Evolutionary conservation across 2,888 invertebrate species (phyloP), one percentile per base, ranked within the genome.

Genomic region (Willowsia nigromaculata): DNA sequence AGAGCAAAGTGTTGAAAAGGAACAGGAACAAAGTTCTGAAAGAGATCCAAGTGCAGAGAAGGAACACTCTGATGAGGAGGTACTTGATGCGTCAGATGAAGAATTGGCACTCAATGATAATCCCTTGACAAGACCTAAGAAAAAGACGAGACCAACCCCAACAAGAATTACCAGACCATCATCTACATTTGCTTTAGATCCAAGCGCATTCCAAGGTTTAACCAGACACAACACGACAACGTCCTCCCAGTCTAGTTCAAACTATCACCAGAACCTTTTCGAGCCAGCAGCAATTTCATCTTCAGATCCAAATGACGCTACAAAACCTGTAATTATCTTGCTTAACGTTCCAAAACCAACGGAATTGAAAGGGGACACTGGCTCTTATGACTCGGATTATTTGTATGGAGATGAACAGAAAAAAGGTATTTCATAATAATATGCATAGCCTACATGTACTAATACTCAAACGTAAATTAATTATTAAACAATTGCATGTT

Each of bases 321-420:
- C 78, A 0, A 88, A 88, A 37, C 88, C 88, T 11, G 88, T 88
- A 0, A 88, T 88, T 3, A 88, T 88, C 62, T 59, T 88, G 65
- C 65, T 88, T 3, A 88, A 88, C 33, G 88, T 88, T 6, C 88
- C 88, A 0, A 88, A 88, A 65, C 85, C 85, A 53, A 85, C 89
- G 5, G 88, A 81, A 22, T 18, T 86, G 33, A 90, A 90, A 43
- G 90, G 90, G 50, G 90, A 90, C n/a, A 90, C 87, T 15, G 90
- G 87, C n/a, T 1, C 33, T 47, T 88, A 76, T 40, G 87, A 84
- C 27, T n/a, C 27, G n/a, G 88, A 88, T n/a, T 88, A 88, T 43
- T 27, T 40, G 33, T 80, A 84, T 37, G 80, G 59, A 22, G 87
- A 87, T 7, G 76, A 84, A 37, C 59, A 87, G 7, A 87, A 90